Percentiles rank a stretch among this genome's conserved stretches.
These are phyloP conservation scores for Macrocentrus cingulum DNA, from an alignment of 1,140 invertebrate genomes.

Conservation along the genomic window DNA sequence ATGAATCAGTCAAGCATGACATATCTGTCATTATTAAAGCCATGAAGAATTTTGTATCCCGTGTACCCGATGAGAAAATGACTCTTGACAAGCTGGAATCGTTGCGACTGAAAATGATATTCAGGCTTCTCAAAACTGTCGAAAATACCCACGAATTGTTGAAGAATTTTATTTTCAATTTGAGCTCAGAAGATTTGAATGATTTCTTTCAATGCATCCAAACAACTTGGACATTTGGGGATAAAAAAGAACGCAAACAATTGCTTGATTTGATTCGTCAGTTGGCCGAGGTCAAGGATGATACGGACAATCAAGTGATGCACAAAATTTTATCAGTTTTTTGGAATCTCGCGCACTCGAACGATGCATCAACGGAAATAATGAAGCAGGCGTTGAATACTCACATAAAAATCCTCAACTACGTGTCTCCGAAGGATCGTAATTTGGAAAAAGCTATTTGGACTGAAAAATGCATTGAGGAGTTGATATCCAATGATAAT, in stretches of 20 bases:
- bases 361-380: constrained; percentile 95
- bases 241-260: constrained; percentile 94
- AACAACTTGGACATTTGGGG: constrained; percentile 94
- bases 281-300: constrained; percentile 96
- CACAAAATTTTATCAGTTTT: constrained; percentile 95
- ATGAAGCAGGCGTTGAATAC: constrained; percentile 95
- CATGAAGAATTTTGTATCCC: constrained; percentile 82
- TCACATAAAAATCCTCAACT: constrained; percentile 97
- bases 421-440: constrained; percentile 93
- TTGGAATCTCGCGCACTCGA: constrained; percentile 95
- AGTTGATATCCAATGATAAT: constrained; percentile 82
- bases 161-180: constrained; percentile 97
- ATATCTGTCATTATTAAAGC: constrained; percentile 88
- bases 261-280: constrained; percentile 91
- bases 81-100: constrained; percentile 88
- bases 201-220: constrained; percentile 98
- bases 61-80: constrained; percentile 79
- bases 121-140: constrained; percentile 91
- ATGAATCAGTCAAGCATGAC: constrained; percentile 91
- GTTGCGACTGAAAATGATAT: constrained; percentile 94
- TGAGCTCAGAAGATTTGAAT: constrained; percentile 94
- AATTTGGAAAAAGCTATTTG: constrained; percentile 95
- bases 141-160: constrained; percentile 96
- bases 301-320: constrained; percentile 98
- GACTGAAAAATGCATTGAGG: constrained; percentile 94